phyloP scores from a whole-genome alignment of 2,888 invertebrate species.

The Nycteola revayana region DNA sequence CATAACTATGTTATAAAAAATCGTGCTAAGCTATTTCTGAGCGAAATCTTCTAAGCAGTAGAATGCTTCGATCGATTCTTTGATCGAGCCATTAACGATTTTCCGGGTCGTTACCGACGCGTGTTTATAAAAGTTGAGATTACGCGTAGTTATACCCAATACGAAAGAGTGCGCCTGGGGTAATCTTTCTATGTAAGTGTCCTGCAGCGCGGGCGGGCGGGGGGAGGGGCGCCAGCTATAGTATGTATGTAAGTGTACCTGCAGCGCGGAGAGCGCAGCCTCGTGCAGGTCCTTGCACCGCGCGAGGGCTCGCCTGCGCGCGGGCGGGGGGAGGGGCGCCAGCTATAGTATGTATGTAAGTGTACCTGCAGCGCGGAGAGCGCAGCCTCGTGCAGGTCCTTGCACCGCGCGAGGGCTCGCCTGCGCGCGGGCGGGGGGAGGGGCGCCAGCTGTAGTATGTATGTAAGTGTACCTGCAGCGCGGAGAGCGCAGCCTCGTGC shows the following conservation, averaged over 20 bases:
- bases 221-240: not conserved
- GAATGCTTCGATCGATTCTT: too few relatives aligned
- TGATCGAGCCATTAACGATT: too few relatives aligned
- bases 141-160: too few relatives aligned
- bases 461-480: conserved; percentile 2
- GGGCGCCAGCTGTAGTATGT: not conserved
- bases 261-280: conserved; percentile 27
- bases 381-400: conserved; percentile 76
- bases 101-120: too few relatives aligned
- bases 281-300: conserved; percentile 41
- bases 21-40: too few relatives aligned
- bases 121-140: too few relatives aligned
- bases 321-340: not conserved
- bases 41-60: too few relatives aligned
- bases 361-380: conserved; percentile 4
- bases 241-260: conserved; percentile 9
- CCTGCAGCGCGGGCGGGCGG: conserved; percentile 3
- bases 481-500: conserved; percentile 52
- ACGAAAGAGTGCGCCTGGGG: too few relatives aligned
- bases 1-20: too few relatives aligned
- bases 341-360: not conserved
- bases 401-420: conserved; percentile 62
- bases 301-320: not conserved
- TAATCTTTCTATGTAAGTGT: too few relatives aligned
- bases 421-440: not conserved